Evolutionary conservation across 2,113 vertebrate species (phyloP).

Genomic region (Phoenicopterus ruber): DNA sequence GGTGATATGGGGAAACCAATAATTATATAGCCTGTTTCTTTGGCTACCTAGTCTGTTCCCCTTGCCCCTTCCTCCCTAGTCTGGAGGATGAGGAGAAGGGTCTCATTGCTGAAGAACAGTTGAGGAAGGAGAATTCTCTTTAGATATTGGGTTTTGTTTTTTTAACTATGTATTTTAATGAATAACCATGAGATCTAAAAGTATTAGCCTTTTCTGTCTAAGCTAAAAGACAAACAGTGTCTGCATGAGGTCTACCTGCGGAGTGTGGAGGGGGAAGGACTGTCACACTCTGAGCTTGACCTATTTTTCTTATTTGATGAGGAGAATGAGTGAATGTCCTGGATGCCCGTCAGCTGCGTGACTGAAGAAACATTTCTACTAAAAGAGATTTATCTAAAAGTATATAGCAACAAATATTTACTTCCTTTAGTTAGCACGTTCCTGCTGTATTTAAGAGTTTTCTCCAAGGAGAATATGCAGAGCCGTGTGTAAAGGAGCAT

Average conservation of each 20-base stretch:
- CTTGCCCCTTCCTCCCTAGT: neutral
- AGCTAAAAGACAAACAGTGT: neutral
- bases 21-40: neutral
- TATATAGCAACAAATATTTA: neutral
- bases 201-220: neutral
- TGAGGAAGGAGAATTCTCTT: neutral
- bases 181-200: neutral
- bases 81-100: neutral
- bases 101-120: neutral
- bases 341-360: neutral
- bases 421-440: neutral
- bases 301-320: slow-evolving; percentile 1
- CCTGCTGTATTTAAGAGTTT: neutral
- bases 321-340: neutral
- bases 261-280: neutral
- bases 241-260: neutral
- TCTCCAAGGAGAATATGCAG: neutral
- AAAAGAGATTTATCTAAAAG: neutral
- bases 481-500: neutral
- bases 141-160: neutral
- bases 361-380: neutral
- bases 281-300: neutral
- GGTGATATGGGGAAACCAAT: neutral
- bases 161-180: neutral
- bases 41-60: neutral